A percentile compares a stretch with the other conserved stretches of the same genome.
Evolutionary conservation across 2,888 invertebrate species (phyloP).

Genomic region (Acrobeloides nanus): DNA sequence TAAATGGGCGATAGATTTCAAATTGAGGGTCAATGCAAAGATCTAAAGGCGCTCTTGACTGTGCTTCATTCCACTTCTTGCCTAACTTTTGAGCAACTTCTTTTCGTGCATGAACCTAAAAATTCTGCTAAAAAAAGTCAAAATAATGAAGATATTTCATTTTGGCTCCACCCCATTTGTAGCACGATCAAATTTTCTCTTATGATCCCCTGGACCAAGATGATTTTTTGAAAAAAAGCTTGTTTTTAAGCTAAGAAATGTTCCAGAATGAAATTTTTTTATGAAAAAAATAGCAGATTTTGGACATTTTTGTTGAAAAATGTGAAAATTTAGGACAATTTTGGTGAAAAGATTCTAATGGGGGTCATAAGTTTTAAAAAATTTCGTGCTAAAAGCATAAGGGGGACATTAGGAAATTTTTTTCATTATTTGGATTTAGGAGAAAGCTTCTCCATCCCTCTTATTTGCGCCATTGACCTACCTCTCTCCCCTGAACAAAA

Average conservation of each 20-base stretch:
- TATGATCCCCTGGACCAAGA: no score
- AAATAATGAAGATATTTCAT: slow-evolving; percentile 3
- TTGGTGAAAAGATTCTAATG: no score
- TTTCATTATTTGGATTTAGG: no score
- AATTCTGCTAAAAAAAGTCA: slow-evolving; percentile 4
- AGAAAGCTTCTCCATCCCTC: no score
- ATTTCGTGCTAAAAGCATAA: no score
- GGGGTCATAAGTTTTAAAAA: no score
- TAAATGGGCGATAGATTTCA: slow-evolving; percentile 31
- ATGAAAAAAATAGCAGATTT: not conserved
- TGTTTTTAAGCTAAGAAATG: not conserved
- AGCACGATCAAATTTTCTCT: not conserved
- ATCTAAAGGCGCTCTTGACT: slow-evolving; percentile 32
- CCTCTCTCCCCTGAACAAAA: no score
- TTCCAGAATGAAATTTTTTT: not conserved
- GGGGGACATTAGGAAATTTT: no score
- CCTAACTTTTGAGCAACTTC: slow-evolving; percentile 25
- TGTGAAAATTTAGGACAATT: no score
- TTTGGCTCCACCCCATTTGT: not conserved
- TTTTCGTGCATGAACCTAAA: slow-evolving; percentile 26
- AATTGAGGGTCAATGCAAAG: slow-evolving; percentile 47
- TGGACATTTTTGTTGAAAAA: no score
- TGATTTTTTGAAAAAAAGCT: not conserved
- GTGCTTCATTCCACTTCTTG: slow-evolving; percentile 15
- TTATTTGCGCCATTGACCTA: no score